Base-by-base conservation (phyloP, 2,113 vertebrate species). In the Coreoperca whiteheadi region DNA sequence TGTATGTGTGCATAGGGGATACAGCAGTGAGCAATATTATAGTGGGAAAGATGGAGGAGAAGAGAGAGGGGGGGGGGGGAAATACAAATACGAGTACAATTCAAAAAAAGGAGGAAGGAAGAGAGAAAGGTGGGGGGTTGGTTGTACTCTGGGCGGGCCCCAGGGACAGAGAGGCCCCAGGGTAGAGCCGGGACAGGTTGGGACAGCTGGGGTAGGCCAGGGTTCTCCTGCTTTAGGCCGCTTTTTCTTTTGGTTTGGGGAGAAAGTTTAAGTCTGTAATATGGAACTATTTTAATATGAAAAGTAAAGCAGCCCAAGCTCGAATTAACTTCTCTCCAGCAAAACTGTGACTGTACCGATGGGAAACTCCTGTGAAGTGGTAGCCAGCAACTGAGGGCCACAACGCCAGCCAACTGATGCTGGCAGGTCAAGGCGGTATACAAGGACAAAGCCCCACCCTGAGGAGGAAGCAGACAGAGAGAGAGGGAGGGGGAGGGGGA, bases 331-430 rank as follows among this genome's bases (percentile, higher is more conserved):
- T 21, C 20, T 66, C 14, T 1, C 2, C 3, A 30, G 18, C 61
- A 6, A 70, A 61, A 65, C 25, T 72, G 54, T 16, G 25, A 41
- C 34, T 32, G 63, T 95, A 99, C 98, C 97, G 97, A 96, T 2
- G 98, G 97, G 94, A 99, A 99, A 85, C 93, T 96, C 93, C 93
- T 97, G 93, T 99, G 97, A 83, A 99, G 96, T 0, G 98, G 98
- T 30, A 99, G 94, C 98, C 98, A 99, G 91, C 98, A 99, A 91
- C 98, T 99, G 93, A 99, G 96, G 0, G 97, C 98, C 85, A 99
- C 96, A 1, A 99, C 96, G 10, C 98, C 98, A 0, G 97, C 98
- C 91, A 99, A 88, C 88, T 98, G 96, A 89, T 98, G 96, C 87
- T 97, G 97, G 91, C 95, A 97, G 79, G 98, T 99, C 71, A 99